Conservation (phyloP, 2,888 invertebrate genomes). For the Apamea crenata region DNA sequence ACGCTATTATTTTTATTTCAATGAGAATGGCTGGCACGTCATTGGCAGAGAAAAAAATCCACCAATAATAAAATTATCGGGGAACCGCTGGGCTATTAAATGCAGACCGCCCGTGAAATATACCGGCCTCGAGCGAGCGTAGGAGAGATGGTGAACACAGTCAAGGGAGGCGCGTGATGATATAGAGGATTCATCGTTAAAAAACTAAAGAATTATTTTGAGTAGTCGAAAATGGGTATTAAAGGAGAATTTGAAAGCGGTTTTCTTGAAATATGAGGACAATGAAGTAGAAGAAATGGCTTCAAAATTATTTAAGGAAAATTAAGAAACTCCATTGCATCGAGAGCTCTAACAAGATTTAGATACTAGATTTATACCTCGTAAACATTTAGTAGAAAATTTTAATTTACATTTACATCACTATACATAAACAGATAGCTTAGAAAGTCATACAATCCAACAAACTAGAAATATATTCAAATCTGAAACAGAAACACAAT, state of each 20-base stretch:
- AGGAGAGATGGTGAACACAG: conserved; percentile 57
- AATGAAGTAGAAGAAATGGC: not conserved
- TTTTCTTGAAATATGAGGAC: not conserved
- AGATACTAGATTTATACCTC: not conserved
- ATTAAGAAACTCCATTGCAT: not conserved
- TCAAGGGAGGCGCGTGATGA: conserved; percentile 62
- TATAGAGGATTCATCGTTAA: conserved; percentile 19
- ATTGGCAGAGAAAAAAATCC: conserved; percentile 82
- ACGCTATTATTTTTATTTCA: conserved; percentile 83
- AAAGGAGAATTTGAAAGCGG: not conserved
- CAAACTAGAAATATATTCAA: conserved; percentile 37
- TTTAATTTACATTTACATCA: no score
- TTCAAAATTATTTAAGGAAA: not conserved
- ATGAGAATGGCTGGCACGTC: conserved; percentile 80
- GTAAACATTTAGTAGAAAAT: conserved; percentile 19
- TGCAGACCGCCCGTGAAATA: conserved; percentile 89
- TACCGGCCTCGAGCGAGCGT: conserved; percentile 77
- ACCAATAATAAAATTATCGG: conserved; percentile 90
- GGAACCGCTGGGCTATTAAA: conserved; percentile 87
- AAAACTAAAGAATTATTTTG: conserved; percentile 38
- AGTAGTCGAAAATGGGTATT: not conserved
- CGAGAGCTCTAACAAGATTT: not conserved
- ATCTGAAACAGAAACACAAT: conserved; percentile 52
- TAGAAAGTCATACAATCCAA: conserved; percentile 18
- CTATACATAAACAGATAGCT: not conserved